These are phyloP conservation scores for Rhinolophus sinicus DNA, from an alignment of 2,113 vertebrate species.

Conservation along the genomic window DNA sequence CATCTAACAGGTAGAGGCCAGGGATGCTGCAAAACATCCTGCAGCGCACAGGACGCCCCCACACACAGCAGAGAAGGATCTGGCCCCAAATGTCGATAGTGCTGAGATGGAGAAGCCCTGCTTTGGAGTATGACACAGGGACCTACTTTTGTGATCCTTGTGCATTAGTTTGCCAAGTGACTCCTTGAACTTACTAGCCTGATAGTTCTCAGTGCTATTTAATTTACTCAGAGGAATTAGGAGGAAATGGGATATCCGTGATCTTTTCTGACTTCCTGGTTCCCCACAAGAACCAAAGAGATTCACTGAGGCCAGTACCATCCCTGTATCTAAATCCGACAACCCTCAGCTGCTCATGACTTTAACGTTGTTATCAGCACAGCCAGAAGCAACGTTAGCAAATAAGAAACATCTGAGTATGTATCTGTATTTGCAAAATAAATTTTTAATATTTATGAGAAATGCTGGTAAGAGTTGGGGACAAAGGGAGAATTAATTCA, in stretches of 20 bases:
- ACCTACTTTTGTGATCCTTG: background rate
- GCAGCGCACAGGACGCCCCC: no score
- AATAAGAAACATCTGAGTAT: background rate
- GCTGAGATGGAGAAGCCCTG: background rate
- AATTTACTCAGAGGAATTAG: background rate
- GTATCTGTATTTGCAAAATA: background rate
- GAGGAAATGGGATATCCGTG: background rate
- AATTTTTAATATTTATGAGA: conserved; percentile 43
- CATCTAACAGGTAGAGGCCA: background rate
- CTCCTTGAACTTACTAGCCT: background rate
- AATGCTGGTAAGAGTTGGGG: background rate
- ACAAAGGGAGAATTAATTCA: conserved; percentile 46
- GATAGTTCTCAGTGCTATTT: background rate
- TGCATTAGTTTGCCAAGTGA: background rate
- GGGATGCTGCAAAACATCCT: background rate
- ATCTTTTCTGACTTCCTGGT: background rate
- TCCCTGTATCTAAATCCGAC: background rate
- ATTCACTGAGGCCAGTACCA: background rate
- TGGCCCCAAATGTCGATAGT: background rate
- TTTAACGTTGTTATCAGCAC: background rate
- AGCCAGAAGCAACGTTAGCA: conserved; percentile 3
- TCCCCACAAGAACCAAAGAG: background rate
- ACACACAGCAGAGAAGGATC: background rate
- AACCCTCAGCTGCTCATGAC: background rate
- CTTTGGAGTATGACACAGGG: fast-evolving